Conservation (phyloP, 2,113 vertebrate genomes). For the Saimiri boliviensis region DNA sequence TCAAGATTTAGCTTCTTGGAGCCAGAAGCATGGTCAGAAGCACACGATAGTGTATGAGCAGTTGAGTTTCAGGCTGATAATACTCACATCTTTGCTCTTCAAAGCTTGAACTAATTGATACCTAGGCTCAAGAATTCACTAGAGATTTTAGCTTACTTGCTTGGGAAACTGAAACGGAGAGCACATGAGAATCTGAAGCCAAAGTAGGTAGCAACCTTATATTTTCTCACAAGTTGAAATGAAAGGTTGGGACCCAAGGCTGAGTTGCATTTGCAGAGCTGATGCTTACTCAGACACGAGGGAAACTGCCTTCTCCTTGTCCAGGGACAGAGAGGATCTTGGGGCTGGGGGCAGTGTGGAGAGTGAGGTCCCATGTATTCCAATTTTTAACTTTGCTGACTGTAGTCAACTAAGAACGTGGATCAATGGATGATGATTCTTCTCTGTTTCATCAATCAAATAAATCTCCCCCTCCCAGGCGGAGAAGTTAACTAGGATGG, state of each 20-base stretch:
- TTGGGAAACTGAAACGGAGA: background rate
- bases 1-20: background rate
- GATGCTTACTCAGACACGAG: background rate
- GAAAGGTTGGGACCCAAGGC: background rate
- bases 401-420: background rate
- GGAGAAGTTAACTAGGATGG: background rate
- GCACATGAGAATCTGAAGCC: background rate
- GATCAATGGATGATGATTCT: background rate
- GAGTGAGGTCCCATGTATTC: background rate
- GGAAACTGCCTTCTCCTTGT: background rate
- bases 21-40: background rate
- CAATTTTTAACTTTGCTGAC: background rate
- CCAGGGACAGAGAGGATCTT: background rate
- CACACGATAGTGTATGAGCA: background rate
- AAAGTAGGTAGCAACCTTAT: background rate
- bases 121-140: background rate
- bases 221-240: background rate
- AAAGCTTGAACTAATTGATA: background rate
- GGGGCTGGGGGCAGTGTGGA: rapidly evolving
- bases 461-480: background rate
- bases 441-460: background rate
- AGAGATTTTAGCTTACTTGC: background rate
- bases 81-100: background rate
- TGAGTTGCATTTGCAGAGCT: background rate
- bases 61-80: background rate